phyloP scores from a whole-genome alignment of 2,113 vertebrate genomes.

The Megatriorchis doriae region DNA sequence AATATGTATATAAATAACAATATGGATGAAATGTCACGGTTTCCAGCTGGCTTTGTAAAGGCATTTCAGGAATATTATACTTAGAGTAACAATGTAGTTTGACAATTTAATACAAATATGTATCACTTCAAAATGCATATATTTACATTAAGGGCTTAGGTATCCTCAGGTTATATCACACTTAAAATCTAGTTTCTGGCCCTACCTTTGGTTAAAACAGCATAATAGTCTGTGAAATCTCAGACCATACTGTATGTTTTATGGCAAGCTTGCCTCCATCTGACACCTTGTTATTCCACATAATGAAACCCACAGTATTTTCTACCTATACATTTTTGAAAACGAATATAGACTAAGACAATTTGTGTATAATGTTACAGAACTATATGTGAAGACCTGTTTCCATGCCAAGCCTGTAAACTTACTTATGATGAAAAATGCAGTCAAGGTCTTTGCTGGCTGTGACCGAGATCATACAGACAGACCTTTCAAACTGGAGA shows the following conservation, averaged over 20 bases:
- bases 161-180: background rate
- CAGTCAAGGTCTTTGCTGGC: background rate
- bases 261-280: background rate
- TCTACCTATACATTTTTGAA: background rate
- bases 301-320: background rate
- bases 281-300: background rate
- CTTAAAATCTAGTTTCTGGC: background rate
- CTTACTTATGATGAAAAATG: background rate
- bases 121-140: background rate
- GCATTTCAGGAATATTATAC: conserved; percentile 57
- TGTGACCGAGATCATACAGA: background rate
- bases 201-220: background rate
- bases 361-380: background rate
- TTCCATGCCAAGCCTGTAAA: background rate
- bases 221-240: background rate
- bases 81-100: conserved; percentile 37
- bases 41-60: conserved; percentile 69
- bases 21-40: conserved; percentile 70
- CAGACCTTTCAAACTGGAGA: background rate
- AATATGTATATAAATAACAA: conserved; percentile 76
- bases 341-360: background rate
- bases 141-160: background rate
- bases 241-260: background rate
- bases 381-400: background rate
- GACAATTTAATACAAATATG: conserved; percentile 28